phyloP scores from a whole-genome alignment of 2,888 invertebrate genomes.

The Nemotelus pantherinus region DNA sequence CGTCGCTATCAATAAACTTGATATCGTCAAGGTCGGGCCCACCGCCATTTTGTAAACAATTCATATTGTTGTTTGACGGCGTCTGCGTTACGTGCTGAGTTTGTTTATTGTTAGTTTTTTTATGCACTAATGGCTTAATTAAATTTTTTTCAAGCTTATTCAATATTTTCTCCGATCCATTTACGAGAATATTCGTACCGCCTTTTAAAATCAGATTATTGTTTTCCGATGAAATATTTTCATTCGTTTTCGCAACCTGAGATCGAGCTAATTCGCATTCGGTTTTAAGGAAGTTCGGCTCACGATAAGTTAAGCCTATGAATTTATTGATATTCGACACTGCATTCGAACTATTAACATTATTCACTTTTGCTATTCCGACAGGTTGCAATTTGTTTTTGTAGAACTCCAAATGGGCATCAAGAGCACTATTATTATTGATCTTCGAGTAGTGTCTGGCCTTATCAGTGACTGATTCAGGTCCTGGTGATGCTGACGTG shows the following conservation, averaged over 20 bases:
- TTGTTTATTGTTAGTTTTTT: slow-evolving; percentile 45
- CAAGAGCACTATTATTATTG: slow-evolving; percentile 38
- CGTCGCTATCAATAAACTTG: slow-evolving; percentile 55
- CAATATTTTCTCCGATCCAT: slow-evolving; percentile 3
- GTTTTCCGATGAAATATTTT: slow-evolving; percentile 44
- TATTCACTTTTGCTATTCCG: slow-evolving; percentile 12
- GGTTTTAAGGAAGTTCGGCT: slow-evolving; percentile 62
- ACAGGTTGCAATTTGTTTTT: slow-evolving; percentile 38
- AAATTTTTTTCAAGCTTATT: slow-evolving; percentile 35
- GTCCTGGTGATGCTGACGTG: slow-evolving; percentile 33
- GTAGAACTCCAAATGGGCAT: slow-evolving; percentile 41
- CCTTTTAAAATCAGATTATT: slow-evolving; percentile 42
- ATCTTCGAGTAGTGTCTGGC: slow-evolving; percentile 20
- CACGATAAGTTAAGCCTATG: slow-evolving; percentile 56
- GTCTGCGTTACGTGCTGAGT: slow-evolving; percentile 49
- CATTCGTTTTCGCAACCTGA: slow-evolving; percentile 55
- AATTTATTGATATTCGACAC: slow-evolving; percentile 26
- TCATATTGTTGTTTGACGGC: slow-evolving; percentile 52
- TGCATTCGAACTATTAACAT: slow-evolving; percentile 7
- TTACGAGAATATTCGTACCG: slow-evolving; percentile 20
- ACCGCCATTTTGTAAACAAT: slow-evolving; percentile 48
- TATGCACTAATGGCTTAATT: slow-evolving; percentile 53
- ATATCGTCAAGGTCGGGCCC: slow-evolving; percentile 53
- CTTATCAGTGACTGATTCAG: slow-evolving; percentile 43
- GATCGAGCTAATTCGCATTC: slow-evolving; percentile 63